These are phyloP conservation scores for Erebia palarica DNA, from an alignment of 2,888 invertebrate genomes.

Conservation along the genomic window DNA sequence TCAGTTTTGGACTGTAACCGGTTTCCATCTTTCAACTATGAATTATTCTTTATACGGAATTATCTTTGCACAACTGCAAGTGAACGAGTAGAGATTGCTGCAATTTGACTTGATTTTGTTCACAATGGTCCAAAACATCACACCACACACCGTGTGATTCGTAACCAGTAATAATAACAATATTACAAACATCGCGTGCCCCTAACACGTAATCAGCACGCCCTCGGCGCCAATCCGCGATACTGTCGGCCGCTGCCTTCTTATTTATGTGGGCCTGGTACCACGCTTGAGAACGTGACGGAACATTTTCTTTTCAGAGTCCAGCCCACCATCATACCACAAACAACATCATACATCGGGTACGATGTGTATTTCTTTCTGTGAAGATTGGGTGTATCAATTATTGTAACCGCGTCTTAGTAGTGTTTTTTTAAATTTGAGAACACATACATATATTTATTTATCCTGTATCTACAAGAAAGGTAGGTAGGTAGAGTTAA, in stretches of 20 bases:
- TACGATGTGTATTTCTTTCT: too few relatives aligned
- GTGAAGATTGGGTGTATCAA: too few relatives aligned
- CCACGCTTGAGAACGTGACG: slow-evolving; percentile 42
- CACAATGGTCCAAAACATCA: slow-evolving; percentile 16
- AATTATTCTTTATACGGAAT: too few relatives aligned
- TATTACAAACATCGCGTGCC: slow-evolving; percentile 45
- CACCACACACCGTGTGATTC: slow-evolving; percentile 9
- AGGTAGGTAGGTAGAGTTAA: too few relatives aligned
- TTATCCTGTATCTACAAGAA: too few relatives aligned
- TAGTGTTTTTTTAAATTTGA: too few relatives aligned
- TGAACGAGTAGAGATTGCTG: not conserved
- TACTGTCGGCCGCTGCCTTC: slow-evolving; percentile 51
- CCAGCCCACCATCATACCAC: too few relatives aligned
- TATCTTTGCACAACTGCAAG: not conserved
- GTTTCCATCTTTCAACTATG: too few relatives aligned
- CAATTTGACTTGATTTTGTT: slow-evolving; percentile 5
- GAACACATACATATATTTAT: too few relatives aligned
- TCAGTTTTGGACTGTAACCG: not conserved
- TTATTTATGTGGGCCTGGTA: slow-evolving; percentile 71
- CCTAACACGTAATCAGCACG: slow-evolving; percentile 46
- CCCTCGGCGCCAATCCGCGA: slow-evolving; percentile 47
- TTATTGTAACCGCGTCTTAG: too few relatives aligned
- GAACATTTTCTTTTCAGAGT: not conserved
- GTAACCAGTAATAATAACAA: slow-evolving; percentile 30
- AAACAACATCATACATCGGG: too few relatives aligned